Percentiles rank a stretch among this genome's conserved stretches.
These are phyloP conservation scores for Parotocinclus haroldoi DNA, from an alignment of 2,797 vertebrate species.

Conservation along the genomic window DNA sequence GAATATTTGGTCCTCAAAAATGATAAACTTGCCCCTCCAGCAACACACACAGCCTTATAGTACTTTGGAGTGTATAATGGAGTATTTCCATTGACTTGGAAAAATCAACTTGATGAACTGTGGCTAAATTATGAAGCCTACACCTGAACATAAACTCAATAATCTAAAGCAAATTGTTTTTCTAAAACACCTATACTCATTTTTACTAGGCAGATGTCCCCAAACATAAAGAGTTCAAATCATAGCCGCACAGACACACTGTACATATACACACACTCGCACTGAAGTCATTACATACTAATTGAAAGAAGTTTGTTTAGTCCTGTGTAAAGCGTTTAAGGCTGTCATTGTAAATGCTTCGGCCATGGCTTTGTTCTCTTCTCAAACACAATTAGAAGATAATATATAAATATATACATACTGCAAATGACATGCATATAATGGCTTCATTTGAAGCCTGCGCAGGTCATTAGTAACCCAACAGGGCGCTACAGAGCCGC, in stretches of 20 bases:
- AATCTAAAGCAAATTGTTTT: too few relatives aligned
- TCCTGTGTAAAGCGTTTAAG: conserved; percentile 74
- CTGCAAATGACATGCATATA: conserved; percentile 98
- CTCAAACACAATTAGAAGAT: conserved; percentile 99
- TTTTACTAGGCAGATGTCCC: too few relatives aligned
- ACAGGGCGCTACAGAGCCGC: conserved; percentile 89
- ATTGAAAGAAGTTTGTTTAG: conserved; percentile 99
- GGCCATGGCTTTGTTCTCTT: conserved; percentile 93
- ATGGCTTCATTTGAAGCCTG: conserved; percentile 98
- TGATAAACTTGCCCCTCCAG: too few relatives aligned
- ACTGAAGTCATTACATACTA: conserved; percentile 62
- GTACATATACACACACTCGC: conserved; percentile 10
- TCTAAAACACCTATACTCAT: too few relatives aligned
- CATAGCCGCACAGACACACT: neutral
- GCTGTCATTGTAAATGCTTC: conserved; percentile 67
- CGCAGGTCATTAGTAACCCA: conserved; percentile 99
- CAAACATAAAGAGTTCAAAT: too few relatives aligned
- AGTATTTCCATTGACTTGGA: too few relatives aligned
- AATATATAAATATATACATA: conserved; percentile 99
- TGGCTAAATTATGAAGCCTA: too few relatives aligned
- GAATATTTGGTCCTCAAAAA: too few relatives aligned
- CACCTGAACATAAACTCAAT: too few relatives aligned
- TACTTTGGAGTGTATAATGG: too few relatives aligned
- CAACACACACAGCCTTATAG: too few relatives aligned
- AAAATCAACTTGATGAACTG: too few relatives aligned